Percentiles rank a stretch among this genome's conserved stretches.
These are phyloP conservation scores for Otolemur garnettii DNA, from an alignment of 2,113 vertebrate species.

Conservation along the genomic window DNA sequence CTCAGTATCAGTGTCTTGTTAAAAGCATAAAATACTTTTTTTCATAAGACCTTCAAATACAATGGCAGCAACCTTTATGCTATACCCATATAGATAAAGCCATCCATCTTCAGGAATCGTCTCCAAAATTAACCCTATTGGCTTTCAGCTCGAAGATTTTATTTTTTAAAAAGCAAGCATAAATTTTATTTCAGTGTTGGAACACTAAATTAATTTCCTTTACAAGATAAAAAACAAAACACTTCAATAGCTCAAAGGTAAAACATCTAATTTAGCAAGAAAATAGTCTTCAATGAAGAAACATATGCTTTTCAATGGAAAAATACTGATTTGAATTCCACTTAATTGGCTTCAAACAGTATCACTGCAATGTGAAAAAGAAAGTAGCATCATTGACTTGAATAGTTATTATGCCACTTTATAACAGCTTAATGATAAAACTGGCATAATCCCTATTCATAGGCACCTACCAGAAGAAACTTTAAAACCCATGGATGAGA, in stretches of 20 bases:
- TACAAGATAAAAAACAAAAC: constrained; percentile 69
- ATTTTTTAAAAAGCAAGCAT: constrained; percentile 47
- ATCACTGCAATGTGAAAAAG: constrained; percentile 23
- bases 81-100: constrained; percentile 1
- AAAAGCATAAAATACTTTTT: constrained; percentile 41
- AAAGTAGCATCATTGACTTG: constrained; percentile 35
- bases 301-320: constrained; percentile 51
- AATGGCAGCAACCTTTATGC: constrained; percentile 8
- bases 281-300: constrained; percentile 70
- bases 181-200: constrained; percentile 59
- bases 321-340: constrained; percentile 63
- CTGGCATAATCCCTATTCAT: not conserved
- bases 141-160: constrained; percentile 51
- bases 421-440: not conserved
- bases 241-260: constrained; percentile 71
- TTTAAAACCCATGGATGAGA: not conserved
- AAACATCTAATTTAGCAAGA: constrained; percentile 69
- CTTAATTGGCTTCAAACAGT: constrained; percentile 48
- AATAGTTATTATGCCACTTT: constrained; percentile 47
- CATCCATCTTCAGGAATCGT: constrained; percentile 23
- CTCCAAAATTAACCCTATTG: constrained; percentile 58
- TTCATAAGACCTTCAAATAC: not conserved
- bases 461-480: not conserved
- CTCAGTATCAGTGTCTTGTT: not conserved
- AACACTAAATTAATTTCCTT: constrained; percentile 61